Conservation (phyloP, 2,888 invertebrate species). For the Mimumesa dahlbomi region DNA sequence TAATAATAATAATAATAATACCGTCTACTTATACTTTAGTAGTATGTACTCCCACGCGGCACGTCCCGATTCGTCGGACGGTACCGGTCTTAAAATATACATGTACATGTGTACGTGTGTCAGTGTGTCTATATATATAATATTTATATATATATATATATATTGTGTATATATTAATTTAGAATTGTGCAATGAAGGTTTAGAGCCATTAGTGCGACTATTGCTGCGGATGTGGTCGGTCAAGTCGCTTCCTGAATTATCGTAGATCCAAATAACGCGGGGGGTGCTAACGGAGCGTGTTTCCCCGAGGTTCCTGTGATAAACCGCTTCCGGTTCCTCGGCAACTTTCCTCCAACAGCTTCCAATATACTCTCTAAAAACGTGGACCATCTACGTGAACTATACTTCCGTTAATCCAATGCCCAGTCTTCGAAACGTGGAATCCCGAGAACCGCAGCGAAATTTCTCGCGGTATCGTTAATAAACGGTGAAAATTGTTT, state of each 20-base stretch:
- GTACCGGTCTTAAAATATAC: constrained; percentile 55
- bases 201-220: constrained; percentile 76
- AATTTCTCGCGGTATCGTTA: no score
- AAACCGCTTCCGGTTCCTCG: no score
- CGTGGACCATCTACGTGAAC: no score
- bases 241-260: constrained; percentile 51
- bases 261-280: constrained; percentile 41
- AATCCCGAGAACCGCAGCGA: no score
- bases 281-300: constrained; percentile 26
- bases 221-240: constrained; percentile 72
- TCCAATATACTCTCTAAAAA: no score
- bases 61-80: constrained; percentile 2
- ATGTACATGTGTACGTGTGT: constrained; percentile 40
- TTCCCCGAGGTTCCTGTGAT: no score
- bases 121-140: constrained; percentile 20
- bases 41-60: constrained; percentile 34
- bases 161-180: constrained; percentile 67
- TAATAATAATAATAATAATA: no score
- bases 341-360: no score
- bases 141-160: constrained; percentile 46
- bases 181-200: constrained; percentile 75
- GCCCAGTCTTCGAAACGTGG: no score
- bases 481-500: no score
- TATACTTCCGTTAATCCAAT: no score
- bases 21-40: constrained; percentile 57